phyloP scores from a whole-genome alignment of 2,888 invertebrate species.

The Rhingia campestris region DNA sequence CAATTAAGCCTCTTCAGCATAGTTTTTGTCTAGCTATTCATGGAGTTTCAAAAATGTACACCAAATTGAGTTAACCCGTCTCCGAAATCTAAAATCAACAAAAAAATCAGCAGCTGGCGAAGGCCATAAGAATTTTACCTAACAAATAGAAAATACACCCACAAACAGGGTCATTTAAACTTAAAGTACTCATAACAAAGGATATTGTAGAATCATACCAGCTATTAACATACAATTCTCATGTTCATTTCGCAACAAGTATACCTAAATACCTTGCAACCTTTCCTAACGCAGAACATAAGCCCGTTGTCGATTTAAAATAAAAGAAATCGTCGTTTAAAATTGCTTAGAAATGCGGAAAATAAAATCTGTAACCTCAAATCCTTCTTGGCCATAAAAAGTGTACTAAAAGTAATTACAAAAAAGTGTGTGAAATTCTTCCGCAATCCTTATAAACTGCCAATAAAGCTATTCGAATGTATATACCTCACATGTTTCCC shows the following conservation, averaged over 20 bases:
- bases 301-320: constrained; percentile 5
- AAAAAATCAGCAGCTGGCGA: too few species aligned
- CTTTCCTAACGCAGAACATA: background rate
- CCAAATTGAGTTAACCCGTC: too few species aligned
- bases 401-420: constrained; percentile 55
- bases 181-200: background rate
- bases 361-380: constrained; percentile 52
- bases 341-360: constrained; percentile 58
- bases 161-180: background rate
- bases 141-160: too few species aligned
- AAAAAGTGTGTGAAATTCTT: constrained; percentile 65
- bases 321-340: constrained; percentile 46
- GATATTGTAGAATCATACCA: background rate
- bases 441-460: constrained; percentile 69
- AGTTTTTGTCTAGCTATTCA: too few species aligned
- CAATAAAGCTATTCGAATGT: constrained; percentile 65
- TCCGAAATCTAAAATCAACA: too few species aligned
- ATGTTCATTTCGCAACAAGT: constrained; percentile 6
- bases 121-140: too few species aligned
- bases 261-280: background rate
- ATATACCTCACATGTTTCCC: constrained; percentile 48
- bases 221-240: background rate
- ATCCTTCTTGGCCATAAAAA: constrained; percentile 47
- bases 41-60: too few species aligned
- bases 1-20: too few species aligned